These are phyloP conservation scores for Mungos mungo DNA, from an alignment of 2,113 vertebrate genomes.

Conservation along the genomic window DNA sequence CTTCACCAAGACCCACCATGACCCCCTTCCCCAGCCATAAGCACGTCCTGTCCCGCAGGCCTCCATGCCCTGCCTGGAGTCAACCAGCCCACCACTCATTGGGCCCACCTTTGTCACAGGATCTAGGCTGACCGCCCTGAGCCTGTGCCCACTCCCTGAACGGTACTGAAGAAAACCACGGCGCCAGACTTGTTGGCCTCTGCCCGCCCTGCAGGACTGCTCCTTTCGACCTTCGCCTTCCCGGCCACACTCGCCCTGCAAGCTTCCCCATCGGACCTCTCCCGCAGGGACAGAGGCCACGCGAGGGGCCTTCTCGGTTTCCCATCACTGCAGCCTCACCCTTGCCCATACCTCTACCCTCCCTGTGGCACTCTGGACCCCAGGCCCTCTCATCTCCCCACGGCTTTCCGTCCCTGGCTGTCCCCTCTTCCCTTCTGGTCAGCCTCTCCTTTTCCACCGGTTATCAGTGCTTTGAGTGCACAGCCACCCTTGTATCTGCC, in stretches of 20 bases:
- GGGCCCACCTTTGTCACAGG: not conserved
- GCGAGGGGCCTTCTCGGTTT: not conserved
- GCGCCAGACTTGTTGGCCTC: not conserved
- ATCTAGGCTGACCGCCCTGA: not conserved
- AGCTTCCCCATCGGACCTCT: not conserved
- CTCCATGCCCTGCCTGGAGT: not conserved
- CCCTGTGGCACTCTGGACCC: too few relatives aligned
- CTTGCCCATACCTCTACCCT: not conserved
- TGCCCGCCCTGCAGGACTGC: not conserved
- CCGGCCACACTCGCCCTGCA: not conserved
- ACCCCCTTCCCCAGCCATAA: not conserved
- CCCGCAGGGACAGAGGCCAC: not conserved
- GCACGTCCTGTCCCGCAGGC: not conserved
- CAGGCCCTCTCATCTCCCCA: not conserved
- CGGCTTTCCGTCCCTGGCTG: not conserved
- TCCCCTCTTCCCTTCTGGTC: not conserved
- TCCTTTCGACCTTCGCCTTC: not conserved
- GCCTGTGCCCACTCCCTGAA: not conserved
- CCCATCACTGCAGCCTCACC: not conserved
- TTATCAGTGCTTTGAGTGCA: not conserved
- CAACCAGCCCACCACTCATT: too few relatives aligned
- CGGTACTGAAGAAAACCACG: not conserved
- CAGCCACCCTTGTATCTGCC: too few relatives aligned
- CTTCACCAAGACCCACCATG: not conserved
- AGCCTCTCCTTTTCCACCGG: too few relatives aligned